Percentiles rank a stretch among this genome's conserved stretches.
phyloP scores from a whole-genome alignment of 2,113 vertebrate genomes.

The Ciconia maguari region DNA sequence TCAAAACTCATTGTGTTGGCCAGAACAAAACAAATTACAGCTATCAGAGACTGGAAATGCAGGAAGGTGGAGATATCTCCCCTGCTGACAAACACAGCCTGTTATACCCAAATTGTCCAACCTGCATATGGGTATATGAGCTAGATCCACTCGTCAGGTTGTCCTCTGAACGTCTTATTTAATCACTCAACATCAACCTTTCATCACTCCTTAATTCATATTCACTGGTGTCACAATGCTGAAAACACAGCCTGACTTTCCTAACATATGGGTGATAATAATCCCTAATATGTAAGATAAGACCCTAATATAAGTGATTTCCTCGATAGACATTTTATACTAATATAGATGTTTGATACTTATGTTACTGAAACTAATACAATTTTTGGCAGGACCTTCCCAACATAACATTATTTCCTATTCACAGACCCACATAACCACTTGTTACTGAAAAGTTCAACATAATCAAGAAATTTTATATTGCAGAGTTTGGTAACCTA shows the following conservation, averaged over 20 bases:
- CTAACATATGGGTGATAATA: not conserved
- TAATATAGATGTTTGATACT: not conserved
- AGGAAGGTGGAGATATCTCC: not conserved
- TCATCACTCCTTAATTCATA: not conserved
- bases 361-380: not conserved
- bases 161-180: not conserved
- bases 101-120: not conserved
- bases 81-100: not conserved
- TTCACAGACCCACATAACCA: not conserved
- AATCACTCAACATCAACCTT: not conserved
- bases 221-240: not conserved
- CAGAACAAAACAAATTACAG: not conserved
- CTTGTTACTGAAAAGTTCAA: not conserved
- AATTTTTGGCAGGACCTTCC: not conserved
- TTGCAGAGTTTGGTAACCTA: not conserved
- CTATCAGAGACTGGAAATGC: not conserved
- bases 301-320: not conserved
- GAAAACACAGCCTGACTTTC: not conserved
- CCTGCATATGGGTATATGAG: not conserved
- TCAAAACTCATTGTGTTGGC: not conserved
- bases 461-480: not conserved
- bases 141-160: not conserved
- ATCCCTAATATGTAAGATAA: not conserved
- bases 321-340: not conserved
- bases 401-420: not conserved